Evolutionary conservation across 2,797 vertebrate genomes (phyloP).

Genomic region (Dallia pectoralis): DNA sequence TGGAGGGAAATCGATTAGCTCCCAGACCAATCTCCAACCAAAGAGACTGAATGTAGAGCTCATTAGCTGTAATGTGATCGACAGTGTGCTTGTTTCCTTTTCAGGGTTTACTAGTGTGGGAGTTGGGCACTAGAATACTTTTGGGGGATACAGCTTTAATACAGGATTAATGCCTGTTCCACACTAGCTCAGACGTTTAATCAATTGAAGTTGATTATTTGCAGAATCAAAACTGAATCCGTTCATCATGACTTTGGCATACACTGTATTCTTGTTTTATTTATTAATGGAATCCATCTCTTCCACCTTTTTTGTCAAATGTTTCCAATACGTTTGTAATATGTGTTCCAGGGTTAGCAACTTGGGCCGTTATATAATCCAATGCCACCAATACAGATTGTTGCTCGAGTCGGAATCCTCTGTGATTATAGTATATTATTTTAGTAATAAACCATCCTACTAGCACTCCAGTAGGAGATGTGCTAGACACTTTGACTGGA

Average conservation of each 20-base stretch:
- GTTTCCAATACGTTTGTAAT: not conserved
- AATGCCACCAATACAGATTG: not conserved
- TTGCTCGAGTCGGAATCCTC: not conserved
- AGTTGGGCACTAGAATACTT: not conserved
- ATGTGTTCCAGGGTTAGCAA: not conserved
- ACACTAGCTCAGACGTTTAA: not conserved
- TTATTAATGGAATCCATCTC: not conserved
- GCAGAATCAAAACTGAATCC: not conserved
- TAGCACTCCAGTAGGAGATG: not conserved
- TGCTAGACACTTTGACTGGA: conserved; percentile 10
- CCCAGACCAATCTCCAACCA: conserved; percentile 28
- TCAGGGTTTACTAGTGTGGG: not conserved
- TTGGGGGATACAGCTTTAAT: not conserved
- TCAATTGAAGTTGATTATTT: not conserved
- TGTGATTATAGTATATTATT: not conserved
- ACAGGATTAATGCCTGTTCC: not conserved
- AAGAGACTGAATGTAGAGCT: conserved; percentile 31
- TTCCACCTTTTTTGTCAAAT: not conserved
- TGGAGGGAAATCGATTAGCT: conserved; percentile 39
- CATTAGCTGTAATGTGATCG: conserved; percentile 47
- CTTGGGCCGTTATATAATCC: not conserved
- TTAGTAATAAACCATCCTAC: not conserved
- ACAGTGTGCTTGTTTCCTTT: conserved; percentile 13
- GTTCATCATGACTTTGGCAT: not conserved
- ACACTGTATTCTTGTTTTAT: conserved; percentile 5